Conservation (phyloP, 1,140 invertebrate species). For the Lepidurus packardi region DNA sequence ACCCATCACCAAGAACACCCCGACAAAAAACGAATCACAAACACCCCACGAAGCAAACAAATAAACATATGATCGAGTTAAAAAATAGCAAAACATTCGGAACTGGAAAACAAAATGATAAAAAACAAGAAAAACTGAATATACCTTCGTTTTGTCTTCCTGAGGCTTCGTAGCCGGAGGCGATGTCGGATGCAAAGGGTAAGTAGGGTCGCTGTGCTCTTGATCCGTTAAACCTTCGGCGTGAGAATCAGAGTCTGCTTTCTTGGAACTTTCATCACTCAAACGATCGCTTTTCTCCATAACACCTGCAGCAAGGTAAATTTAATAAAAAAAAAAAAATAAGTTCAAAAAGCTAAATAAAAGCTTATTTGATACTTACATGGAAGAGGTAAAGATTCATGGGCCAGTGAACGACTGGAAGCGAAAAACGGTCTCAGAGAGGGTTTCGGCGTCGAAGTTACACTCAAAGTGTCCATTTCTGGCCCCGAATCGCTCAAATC, state of each 20-base stretch:
- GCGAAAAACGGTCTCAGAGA: constrained; percentile 91
- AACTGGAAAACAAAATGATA: constrained; percentile 33
- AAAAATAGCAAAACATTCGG: neutral
- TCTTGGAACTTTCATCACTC: constrained; percentile 58
- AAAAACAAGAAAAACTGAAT: constrained; percentile 37
- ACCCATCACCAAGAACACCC: constrained; percentile 24
- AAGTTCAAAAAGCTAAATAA: neutral
- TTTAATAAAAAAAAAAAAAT: too few relatives aligned
- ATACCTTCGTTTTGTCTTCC: constrained; percentile 61
- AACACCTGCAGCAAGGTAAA: neutral
- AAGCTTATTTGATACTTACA: constrained; percentile 12
- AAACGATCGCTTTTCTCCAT: constrained; percentile 45
- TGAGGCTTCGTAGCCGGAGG: constrained; percentile 1
- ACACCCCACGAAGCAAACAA: neutral
- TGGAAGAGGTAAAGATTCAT: constrained; percentile 38
- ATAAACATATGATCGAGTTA: neutral
- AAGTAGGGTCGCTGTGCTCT: constrained; percentile 50
- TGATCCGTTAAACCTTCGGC: constrained; percentile 54
- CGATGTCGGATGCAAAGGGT: constrained; percentile 22
- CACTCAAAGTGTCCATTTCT: constrained; percentile 91
- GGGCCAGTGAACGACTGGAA: constrained; percentile 68
- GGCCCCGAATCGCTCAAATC: constrained; percentile 89
- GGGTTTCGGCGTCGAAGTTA: constrained; percentile 92
- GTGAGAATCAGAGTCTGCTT: constrained; percentile 58
- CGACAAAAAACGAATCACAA: neutral